Base-by-base conservation (phyloP, 2,888 invertebrate genomes). In the Scaptomyza cyrtandrae region DNA sequence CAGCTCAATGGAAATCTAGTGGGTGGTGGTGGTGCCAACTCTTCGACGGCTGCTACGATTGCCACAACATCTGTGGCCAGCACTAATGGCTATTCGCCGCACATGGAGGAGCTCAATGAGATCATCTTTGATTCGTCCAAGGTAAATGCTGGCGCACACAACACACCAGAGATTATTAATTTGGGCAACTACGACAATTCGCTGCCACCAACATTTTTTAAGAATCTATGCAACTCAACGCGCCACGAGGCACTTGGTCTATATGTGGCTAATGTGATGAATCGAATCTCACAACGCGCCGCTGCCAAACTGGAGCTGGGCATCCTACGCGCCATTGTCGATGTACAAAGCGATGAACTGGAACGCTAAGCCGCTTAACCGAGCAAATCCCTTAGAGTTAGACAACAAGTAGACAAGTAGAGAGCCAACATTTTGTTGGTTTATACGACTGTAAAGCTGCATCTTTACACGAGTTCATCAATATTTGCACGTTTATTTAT, bases 191-290 rank as follows among this genome's bases (percentile, higher is more conserved):
- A 90, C 60, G 90, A 91, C 27, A 90, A 91, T 27, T 88, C 90
- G 41, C 77, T 91, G 70, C 91, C 91, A 48, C 91, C 91, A 16
- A 91, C 91, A 57, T 91, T 91, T 75, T 91, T 91, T 41, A 91
- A 91, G 66, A 91, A 91, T 82, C 84, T 91, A 27, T 91, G 91
- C 78, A 91, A 91, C 68, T 91, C 91, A 9, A 86, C 89, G 35
- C 89, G 91, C 13, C 91, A 91, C 64, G 91, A 90, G 66, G 90
- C 91, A 0, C 86, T 92, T 29, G 92, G 92, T 3, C 75, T 91
- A 31, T 92, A 92, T 49, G 91, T 92, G 59, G 90, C 92, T 13
- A 92, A 90, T 63, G 90, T 91, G 14, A 90, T 92, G 89, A 92
- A 91, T 77, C 89, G 91, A 54, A 87, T 92, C 59, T 87, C 86